phyloP scores from a whole-genome alignment of 2,888 invertebrate genomes.

The Dicyrtoma fusca region DNA sequence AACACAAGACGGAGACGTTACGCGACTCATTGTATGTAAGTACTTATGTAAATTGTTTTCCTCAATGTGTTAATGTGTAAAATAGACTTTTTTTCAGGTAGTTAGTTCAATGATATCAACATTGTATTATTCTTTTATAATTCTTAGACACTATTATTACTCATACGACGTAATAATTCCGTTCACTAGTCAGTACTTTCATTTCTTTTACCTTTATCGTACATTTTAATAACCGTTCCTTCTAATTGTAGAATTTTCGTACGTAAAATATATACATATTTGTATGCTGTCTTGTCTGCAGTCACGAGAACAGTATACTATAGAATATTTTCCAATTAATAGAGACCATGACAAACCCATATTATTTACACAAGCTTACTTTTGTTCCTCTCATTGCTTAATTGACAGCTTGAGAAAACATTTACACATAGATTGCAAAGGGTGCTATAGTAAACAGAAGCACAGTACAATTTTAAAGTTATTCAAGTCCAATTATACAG shows the following conservation, averaged over 20 bases:
- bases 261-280: not conserved
- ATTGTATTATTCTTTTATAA: not conserved
- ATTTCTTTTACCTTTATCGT: not conserved
- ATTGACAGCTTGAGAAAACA: no score
- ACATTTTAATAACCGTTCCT: not conserved
- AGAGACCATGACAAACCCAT: no score
- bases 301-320: no score
- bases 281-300: no score
- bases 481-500: no score
- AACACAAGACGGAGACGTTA: not conserved
- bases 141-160: not conserved
- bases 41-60: no score
- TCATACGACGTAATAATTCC: not conserved
- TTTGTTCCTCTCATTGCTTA: no score
- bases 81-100: constrained; percentile 31
- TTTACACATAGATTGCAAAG: no score
- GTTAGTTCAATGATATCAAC: constrained; percentile 29
- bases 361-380: no score
- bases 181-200: not conserved
- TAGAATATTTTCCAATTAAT: no score
- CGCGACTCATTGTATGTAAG: not conserved
- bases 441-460: no score
- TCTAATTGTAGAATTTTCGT: not conserved
- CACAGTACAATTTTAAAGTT: no score
- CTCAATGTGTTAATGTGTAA: constrained; percentile 2